Conservation (phyloP, 1,140 invertebrate genomes). For the Drosophila sturtevanti region DNA sequence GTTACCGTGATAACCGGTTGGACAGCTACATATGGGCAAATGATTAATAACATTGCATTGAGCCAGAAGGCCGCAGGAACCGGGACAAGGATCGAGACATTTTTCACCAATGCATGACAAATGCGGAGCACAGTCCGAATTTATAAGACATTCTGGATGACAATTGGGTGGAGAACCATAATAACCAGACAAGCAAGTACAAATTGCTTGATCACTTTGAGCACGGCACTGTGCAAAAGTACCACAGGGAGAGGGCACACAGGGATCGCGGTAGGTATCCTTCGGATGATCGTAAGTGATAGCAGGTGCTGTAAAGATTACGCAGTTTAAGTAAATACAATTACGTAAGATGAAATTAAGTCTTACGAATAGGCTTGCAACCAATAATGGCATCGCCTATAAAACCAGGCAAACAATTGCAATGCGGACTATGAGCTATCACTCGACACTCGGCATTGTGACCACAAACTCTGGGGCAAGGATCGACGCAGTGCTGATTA, state of each 20-base stretch:
- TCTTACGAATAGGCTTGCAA: slow-evolving; percentile 86
- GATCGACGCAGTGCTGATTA: slow-evolving; percentile 92
- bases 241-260: slow-evolving; percentile 91
- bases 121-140: slow-evolving; percentile 89
- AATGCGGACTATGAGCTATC: slow-evolving; percentile 92
- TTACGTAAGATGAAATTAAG: too few species aligned
- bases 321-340: background rate
- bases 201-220: slow-evolving; percentile 87
- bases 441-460: slow-evolving; percentile 91
- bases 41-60: slow-evolving; percentile 92
- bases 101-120: slow-evolving; percentile 88
- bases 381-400: slow-evolving; percentile 92
- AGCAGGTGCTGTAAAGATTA: slow-evolving; percentile 43
- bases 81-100: slow-evolving; percentile 90
- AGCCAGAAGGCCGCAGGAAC: slow-evolving; percentile 92
- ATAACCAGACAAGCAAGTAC: slow-evolving; percentile 89
- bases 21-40: slow-evolving; percentile 91
- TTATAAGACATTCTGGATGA: slow-evolving; percentile 89
- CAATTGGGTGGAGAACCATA: slow-evolving; percentile 89
- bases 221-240: slow-evolving; percentile 90
- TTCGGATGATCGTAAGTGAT: slow-evolving; percentile 62
- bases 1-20: slow-evolving; percentile 89
- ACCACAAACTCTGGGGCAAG: slow-evolving; percentile 92
- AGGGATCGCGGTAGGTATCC: slow-evolving; percentile 88
- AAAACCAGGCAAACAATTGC: slow-evolving; percentile 89